Evolutionary conservation across 2,797 vertebrate genomes (phyloP).

Genomic region (Sternarchorhynchus goeldii): DNA sequence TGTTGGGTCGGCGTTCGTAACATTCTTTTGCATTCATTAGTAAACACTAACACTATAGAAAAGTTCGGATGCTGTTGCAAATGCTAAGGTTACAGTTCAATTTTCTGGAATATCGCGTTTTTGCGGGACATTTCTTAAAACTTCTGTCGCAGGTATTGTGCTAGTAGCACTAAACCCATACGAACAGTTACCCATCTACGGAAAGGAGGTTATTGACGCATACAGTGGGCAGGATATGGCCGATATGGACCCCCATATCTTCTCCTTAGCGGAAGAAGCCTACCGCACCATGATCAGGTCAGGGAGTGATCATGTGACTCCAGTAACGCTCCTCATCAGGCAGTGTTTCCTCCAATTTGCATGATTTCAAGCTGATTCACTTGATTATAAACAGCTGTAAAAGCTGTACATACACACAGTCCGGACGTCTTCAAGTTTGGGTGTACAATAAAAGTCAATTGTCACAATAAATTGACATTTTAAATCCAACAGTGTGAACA

Average conservation of each 20-base stretch:
- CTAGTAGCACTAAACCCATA: conserved; percentile 82
- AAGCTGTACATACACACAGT: too few relatives aligned
- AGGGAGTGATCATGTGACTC: conserved; percentile 27
- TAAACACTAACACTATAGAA: background rate
- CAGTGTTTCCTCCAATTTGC: too few relatives aligned
- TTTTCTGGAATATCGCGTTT: too few relatives aligned
- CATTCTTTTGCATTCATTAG: conserved; percentile 12
- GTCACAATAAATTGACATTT: too few relatives aligned
- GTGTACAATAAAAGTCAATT: too few relatives aligned
- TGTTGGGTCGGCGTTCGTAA: conserved; percentile 31
- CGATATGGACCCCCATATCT: conserved; percentile 84
- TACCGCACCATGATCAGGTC: conserved; percentile 82
- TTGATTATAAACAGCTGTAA: too few relatives aligned
- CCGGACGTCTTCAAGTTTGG: too few relatives aligned
- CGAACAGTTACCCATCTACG: conserved; percentile 77
- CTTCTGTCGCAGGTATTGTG: conserved; percentile 73
- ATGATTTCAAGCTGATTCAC: too few relatives aligned
- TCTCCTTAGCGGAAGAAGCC: conserved; percentile 81
- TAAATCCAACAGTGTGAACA: too few relatives aligned
- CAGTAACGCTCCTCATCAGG: too few relatives aligned
- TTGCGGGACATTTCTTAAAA: background rate
- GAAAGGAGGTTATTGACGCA: conserved; percentile 80
- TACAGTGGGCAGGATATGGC: conserved; percentile 78
- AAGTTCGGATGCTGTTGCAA: too few relatives aligned
- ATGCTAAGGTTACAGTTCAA: too few relatives aligned